Conservation (phyloP, 2,797 vertebrate species). For the Oryzias dopingdopingensis region DNA sequence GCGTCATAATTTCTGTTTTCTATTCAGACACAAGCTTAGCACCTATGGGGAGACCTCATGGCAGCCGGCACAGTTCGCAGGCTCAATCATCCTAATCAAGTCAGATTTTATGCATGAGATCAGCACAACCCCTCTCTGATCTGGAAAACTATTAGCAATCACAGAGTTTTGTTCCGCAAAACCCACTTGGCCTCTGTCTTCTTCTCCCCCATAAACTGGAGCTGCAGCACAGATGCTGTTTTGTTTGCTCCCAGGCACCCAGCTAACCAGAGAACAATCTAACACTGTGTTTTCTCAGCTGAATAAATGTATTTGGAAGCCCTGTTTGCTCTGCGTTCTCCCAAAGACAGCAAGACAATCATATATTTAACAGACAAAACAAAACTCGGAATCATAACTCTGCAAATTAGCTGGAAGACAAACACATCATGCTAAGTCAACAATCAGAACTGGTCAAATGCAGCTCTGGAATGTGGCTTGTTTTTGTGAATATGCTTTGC, state of each 20-base stretch:
- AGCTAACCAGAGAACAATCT: conserved; percentile 57
- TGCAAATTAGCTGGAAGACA: conserved; percentile 1
- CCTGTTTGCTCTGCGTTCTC: conserved; percentile 36
- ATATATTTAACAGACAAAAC: conserved; percentile 1
- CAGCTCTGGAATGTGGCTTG: conserved; percentile 11
- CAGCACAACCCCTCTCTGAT: conserved; percentile 9
- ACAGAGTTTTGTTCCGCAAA: conserved; percentile 46
- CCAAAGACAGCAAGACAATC: conserved; percentile 7
- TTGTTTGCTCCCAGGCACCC: conserved; percentile 60
- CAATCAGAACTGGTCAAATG: conserved; percentile 3
- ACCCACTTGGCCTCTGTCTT: conserved; percentile 53
- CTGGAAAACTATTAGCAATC: conserved; percentile 50
- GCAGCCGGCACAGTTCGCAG: conserved; percentile 22
- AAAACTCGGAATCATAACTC: conserved; percentile 8
- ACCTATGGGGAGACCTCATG: conserved; percentile 35
- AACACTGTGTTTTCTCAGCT: conserved; percentile 60
- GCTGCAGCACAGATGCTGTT: conserved; percentile 58
- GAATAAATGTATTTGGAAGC: conserved; percentile 52
- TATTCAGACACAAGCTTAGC: conserved; percentile 34
- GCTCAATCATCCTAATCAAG: conserved; percentile 20
- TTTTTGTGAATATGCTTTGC: background rate
- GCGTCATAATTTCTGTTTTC: conserved; percentile 38
- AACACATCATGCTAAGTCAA: conserved; percentile 16
- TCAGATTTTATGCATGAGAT: conserved; percentile 44
- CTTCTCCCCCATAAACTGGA: conserved; percentile 55